Conservation (phyloP, 1,140 invertebrate species). For the Camponotus pennsylvanicus region DNA sequence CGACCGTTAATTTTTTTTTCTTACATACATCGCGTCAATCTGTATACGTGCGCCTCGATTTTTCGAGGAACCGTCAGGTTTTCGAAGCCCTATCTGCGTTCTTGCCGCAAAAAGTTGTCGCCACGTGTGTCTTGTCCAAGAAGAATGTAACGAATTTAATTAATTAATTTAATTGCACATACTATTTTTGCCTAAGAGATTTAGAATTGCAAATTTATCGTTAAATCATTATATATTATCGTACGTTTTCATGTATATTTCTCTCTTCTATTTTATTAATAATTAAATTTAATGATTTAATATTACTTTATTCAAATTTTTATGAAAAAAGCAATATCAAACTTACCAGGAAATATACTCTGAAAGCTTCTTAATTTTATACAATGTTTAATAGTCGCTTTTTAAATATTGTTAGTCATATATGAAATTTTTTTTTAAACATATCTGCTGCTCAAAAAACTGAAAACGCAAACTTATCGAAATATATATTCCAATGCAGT, state of each 20-base stretch:
- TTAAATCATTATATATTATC: neutral
- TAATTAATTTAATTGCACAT: slow-evolving; percentile 1
- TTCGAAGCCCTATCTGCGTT: neutral
- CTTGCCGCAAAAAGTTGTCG: slow-evolving; percentile 4
- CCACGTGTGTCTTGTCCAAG: neutral
- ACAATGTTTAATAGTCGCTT: neutral
- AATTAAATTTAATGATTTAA: no score
- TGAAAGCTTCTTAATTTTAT: neutral
- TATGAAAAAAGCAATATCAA: neutral
- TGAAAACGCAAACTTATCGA: neutral
- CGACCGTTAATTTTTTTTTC: slow-evolving; percentile 23
- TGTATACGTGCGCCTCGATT: neutral
- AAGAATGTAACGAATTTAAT: neutral
- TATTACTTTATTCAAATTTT: neutral
- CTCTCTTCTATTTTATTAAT: neutral
- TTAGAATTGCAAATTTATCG: neutral
- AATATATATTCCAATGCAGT: neutral
- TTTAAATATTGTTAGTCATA: neutral
- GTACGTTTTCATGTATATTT: neutral
- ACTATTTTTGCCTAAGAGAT: no score
- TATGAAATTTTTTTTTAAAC: neutral
- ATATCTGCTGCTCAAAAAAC: neutral
- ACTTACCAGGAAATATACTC: neutral
- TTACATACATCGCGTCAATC: neutral
- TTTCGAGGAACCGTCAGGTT: neutral